Evolutionary conservation across 2,113 vertebrate species (phyloP), one percentile per base, ranked within the genome.

Genomic region (Megaleporinus macrocephalus): DNA sequence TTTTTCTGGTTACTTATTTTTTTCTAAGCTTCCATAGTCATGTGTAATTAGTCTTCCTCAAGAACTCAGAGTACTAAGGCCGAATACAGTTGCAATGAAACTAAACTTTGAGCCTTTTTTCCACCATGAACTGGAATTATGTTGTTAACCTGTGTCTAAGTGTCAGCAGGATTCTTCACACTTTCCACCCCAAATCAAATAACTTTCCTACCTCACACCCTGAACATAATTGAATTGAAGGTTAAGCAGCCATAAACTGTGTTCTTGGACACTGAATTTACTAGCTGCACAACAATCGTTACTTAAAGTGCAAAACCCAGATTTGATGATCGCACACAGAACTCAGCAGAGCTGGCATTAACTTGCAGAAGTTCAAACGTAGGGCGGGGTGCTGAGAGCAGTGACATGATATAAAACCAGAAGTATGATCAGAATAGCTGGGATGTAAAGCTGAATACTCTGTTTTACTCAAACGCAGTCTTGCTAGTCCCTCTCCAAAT

Each of bases 381-480:
- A 53, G 30, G 62, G 16, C 26, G 41, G 30, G 47, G 62, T 26
- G 44, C 12, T 53, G 15, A 44, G 26, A 24, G 24, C 49, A 75
- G 65, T 81, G 72, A 68, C 30, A 55, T 47, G n/a, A 29, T 27
- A 62, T 75, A 68, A 55, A 74, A 81, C 29, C 47, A 44, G 47
- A 53, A 68, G 53, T 57, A 10, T 33, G 59, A 66, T 66, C 5
- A 75, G 49, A 75, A 0, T 33, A 57, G 59, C 55, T 74, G 62
- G 16, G 33, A 66, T 26, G 3, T 44, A 24, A 1, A 55, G 57
- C 65, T 80, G 76, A 80, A 84, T 62, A 57, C 44, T 41, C 59
- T 63, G 63, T 70, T 81, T 85, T 72, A 88, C 83, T 86, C 53
- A 84, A 59, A 81, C 71, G 86, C 73, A 74, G 86, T 47, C 86